A percentile compares a stretch with the other conserved stretches of the same genome.
Evolutionary conservation across 2,888 invertebrate species (phyloP).

Genomic region (Andrena bicolor): DNA sequence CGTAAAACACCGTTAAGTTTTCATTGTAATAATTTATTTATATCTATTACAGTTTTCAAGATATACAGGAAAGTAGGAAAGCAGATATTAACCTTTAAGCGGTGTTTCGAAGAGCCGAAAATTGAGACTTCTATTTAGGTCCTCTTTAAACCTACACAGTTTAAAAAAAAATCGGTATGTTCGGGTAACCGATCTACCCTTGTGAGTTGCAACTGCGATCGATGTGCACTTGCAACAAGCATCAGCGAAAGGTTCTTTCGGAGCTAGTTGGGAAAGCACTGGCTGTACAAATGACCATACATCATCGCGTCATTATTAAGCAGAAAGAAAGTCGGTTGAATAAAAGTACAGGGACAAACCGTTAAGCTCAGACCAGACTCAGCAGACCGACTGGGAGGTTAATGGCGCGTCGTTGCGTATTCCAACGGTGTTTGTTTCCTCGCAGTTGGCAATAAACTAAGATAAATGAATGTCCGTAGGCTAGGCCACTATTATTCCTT

Average conservation of each 20-base stretch:
- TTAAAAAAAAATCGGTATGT: too few species aligned
- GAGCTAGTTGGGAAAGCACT: conserved; percentile 21
- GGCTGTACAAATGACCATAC: conserved; percentile 59
- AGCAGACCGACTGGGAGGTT: conserved; percentile 78
- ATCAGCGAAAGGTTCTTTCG: neutral
- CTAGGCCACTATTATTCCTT: conserved; percentile 81
- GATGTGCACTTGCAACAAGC: neutral
- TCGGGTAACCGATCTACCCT: too few species aligned
- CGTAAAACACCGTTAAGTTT: too few species aligned
- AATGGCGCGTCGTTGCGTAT: conserved; percentile 83
- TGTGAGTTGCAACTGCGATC: neutral
- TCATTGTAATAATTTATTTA: too few species aligned
- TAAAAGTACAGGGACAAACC: conserved; percentile 70
- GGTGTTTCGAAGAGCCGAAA: too few species aligned
- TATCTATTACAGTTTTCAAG: too few species aligned
- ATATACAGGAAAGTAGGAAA: too few species aligned
- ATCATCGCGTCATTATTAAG: conserved; percentile 64
- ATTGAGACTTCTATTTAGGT: too few species aligned
- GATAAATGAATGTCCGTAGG: conserved; percentile 82
- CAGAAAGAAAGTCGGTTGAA: conserved; percentile 48
- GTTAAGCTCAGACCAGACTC: conserved; percentile 74
- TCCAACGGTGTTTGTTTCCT: conserved; percentile 82
- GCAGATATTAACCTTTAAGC: too few species aligned
- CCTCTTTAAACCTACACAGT: too few species aligned
- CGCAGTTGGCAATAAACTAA: conserved; percentile 83